These are phyloP conservation scores for Periophthalmus modestus DNA, from an alignment of 2,113 vertebrate species.

Conservation along the genomic window DNA sequence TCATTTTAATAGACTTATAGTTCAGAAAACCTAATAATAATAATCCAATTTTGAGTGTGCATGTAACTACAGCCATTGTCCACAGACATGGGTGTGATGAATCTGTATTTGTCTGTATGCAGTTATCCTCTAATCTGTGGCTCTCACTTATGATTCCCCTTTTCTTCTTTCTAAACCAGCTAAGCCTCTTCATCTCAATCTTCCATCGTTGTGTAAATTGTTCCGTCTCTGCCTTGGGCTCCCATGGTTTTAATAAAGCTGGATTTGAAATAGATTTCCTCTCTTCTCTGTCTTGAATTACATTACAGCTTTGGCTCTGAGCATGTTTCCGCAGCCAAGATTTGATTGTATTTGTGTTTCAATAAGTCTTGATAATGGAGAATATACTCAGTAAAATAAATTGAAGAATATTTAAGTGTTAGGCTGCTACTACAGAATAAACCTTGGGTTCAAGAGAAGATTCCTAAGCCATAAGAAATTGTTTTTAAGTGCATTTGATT, in stretches of 20 bases:
- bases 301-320: constrained; percentile 47
- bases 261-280: constrained; percentile 58
- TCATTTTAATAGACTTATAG: too few relatives aligned
- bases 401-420: background rate
- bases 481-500: too few relatives aligned
- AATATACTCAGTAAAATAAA: background rate
- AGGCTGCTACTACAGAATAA: background rate
- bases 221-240: constrained; percentile 43
- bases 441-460: background rate
- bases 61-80: too few relatives aligned
- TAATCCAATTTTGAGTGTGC: too few relatives aligned
- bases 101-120: background rate
- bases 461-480: too few relatives aligned
- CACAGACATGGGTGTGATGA: too few relatives aligned
- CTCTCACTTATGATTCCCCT: background rate
- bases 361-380: constrained; percentile 1
- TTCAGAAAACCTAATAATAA: too few relatives aligned
- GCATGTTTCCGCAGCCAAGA: constrained; percentile 12
- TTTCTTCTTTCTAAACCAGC: background rate
- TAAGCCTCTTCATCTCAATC: background rate
- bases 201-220: background rate
- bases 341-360: constrained; percentile 1
- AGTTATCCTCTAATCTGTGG: background rate
- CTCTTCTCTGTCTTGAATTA: constrained; percentile 52
- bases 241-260: constrained; percentile 57